These are phyloP conservation scores for Cephonodes hylas DNA, from an alignment of 2,888 invertebrate species.

Conservation along the genomic window DNA sequence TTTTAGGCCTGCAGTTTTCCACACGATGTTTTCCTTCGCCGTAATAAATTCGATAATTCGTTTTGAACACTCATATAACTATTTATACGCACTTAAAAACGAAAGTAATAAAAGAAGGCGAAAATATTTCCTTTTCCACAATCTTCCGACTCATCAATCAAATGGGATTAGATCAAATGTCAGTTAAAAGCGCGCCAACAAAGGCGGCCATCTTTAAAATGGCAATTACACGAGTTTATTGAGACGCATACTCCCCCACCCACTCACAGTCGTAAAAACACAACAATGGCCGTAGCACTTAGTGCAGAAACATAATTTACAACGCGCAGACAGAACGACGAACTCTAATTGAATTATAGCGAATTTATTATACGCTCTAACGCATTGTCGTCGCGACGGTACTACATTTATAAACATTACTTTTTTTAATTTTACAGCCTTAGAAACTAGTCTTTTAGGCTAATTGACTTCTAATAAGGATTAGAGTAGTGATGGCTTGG, in stretches of 20 bases:
- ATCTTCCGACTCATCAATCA: background rate
- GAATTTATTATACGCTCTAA: slow-evolving; percentile 3
- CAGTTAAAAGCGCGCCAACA: background rate
- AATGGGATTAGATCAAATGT: background rate
- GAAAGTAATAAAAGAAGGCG: no score
- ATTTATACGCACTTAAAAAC: no score
- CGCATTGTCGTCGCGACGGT: background rate
- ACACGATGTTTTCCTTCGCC: no score
- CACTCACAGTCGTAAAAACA: slow-evolving; percentile 19
- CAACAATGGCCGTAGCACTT: slow-evolving; percentile 25
- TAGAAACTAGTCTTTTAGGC: no score
- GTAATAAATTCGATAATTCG: no score
- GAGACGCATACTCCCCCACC: slow-evolving; percentile 10
- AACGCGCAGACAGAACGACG: slow-evolving; percentile 1
- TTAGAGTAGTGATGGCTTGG: no score
- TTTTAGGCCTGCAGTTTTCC: no score
- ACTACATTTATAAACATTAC: background rate
- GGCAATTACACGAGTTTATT: slow-evolving; percentile 1
- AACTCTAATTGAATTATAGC: slow-evolving; percentile 9
- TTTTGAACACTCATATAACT: no score
- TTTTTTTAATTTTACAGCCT: no score
- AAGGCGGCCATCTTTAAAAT: slow-evolving; percentile 2
- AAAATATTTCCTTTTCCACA: background rate
- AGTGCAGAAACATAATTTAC: slow-evolving; percentile 8
- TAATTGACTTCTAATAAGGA: no score